These are phyloP conservation scores for Nasonovia ribisnigri DNA, from an alignment of 2,888 invertebrate genomes.

Conservation along the genomic window DNA sequence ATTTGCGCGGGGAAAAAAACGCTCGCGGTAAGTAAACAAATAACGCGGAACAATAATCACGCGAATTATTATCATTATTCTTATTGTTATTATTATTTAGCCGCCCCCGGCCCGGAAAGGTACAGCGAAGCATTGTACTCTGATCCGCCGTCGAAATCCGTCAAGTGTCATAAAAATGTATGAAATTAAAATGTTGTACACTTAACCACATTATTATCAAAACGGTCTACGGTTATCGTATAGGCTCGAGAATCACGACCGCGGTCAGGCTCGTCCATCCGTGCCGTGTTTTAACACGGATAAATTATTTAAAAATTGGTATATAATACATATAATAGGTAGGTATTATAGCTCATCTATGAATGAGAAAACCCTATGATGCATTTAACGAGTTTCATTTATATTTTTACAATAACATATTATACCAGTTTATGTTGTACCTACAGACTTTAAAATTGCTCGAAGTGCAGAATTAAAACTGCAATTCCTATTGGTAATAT, in stretches of 20 bases:
- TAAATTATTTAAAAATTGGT: background rate
- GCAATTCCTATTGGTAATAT: background rate
- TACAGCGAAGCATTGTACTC: background rate
- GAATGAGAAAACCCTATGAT: background rate
- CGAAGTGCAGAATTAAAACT: background rate
- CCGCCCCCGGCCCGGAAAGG: background rate
- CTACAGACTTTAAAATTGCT: background rate
- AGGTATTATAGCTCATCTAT: background rate
- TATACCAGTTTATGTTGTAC: background rate
- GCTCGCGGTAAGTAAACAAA: background rate
- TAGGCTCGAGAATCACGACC: too few species aligned
- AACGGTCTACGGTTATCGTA: background rate
- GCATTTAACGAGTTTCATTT: background rate
- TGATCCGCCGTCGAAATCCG: background rate
- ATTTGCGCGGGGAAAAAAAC: background rate
- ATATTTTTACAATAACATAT: background rate
- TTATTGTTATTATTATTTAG: background rate
- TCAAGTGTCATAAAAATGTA: background rate
- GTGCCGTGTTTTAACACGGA: background rate
- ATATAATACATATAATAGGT: too few species aligned
- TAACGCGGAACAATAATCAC: slow-evolving; percentile 21
- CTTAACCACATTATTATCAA: background rate
- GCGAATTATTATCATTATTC: slow-evolving; percentile 14
- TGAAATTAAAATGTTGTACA: background rate
- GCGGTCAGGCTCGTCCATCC: too few species aligned